These are phyloP conservation scores for Tethya wilhelma DNA, from an alignment of 37 sponge, comb jelly and placozoan genomes.

Conservation along the genomic window DNA sequence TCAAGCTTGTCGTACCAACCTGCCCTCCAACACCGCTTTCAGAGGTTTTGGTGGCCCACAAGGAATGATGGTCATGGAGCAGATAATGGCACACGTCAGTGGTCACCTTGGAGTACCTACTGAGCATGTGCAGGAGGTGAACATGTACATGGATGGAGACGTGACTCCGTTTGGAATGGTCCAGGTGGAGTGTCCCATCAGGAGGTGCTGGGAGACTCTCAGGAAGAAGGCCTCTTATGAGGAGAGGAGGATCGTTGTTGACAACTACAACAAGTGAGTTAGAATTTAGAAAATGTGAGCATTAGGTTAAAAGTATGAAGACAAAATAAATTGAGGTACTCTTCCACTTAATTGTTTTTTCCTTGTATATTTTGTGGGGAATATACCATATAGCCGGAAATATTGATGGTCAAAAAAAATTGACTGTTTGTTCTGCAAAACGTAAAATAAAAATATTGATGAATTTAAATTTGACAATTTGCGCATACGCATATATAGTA, in stretches of 20 bases:
- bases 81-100: constrained; percentile 54
- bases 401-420: no score
- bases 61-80: constrained; percentile 78
- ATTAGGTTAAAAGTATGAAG: no score
- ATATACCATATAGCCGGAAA: no score
- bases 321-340: no score
- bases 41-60: constrained; percentile 92
- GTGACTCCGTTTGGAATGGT: constrained; percentile 53
- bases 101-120: constrained; percentile 22
- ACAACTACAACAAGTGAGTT: constrained; percentile 77
- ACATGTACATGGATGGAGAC: constrained; percentile 74
- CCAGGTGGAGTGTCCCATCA: constrained; percentile 50
- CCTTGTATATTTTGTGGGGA: no score
- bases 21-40: constrained; percentile 90
- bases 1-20: constrained; percentile 67
- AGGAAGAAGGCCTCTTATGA: constrained; percentile 33
- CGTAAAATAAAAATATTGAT: no score
- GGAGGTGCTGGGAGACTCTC: constrained; percentile 75
- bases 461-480: no score
- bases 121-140: constrained; percentile 61
- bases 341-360: no score
- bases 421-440: no score
- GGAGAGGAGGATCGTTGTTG: constrained; percentile 25
- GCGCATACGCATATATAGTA: no score
- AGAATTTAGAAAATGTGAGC: no score